Evolutionary conservation across 1,140 invertebrate genomes (phyloP).

Genomic region (Drosophila mayri): DNA sequence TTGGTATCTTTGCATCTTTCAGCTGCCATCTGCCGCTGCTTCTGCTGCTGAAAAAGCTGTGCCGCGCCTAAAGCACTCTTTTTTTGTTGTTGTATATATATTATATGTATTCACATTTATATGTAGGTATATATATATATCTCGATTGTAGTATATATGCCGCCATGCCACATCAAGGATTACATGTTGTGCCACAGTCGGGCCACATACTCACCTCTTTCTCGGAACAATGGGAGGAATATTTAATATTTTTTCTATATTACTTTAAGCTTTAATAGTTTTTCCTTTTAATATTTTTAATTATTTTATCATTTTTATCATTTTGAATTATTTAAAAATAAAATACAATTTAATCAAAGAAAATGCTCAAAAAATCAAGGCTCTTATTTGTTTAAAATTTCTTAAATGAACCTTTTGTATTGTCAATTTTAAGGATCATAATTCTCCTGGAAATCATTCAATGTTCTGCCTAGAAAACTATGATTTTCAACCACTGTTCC

Average conservation of each 20-base stretch:
- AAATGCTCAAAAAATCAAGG: no score
- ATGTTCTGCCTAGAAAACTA: no score
- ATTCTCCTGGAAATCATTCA: no score
- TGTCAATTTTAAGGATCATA: neutral
- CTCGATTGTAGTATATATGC: conserved; percentile 37
- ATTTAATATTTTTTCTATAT: neutral
- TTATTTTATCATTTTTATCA: neutral
- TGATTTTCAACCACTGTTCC: conserved; percentile 44
- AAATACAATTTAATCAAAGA: no score
- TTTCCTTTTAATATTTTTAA: no score
- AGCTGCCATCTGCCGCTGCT: conserved; percentile 73
- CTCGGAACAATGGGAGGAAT: conserved; percentile 37
- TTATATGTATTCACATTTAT: conserved; percentile 43
- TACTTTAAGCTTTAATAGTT: neutral
- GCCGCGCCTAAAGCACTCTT: conserved; percentile 71
- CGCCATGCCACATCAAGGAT: conserved; percentile 65
- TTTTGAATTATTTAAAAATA: neutral
- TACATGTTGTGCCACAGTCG: conserved; percentile 51
- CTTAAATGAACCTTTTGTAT: no score
- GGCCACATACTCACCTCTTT: conserved; percentile 39
- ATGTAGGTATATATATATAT: conserved; percentile 33
- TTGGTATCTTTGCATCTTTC: conserved; percentile 61
- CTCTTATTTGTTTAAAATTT: no score
- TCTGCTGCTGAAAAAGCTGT: conserved; percentile 60
- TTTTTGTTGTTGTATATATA: conserved; percentile 13